A percentile compares a stretch with the other conserved stretches of the same genome.
Evolutionary conservation across 2,113 vertebrate genomes (phyloP).

Genomic region (Haliaeetus leucogaster): DNA sequence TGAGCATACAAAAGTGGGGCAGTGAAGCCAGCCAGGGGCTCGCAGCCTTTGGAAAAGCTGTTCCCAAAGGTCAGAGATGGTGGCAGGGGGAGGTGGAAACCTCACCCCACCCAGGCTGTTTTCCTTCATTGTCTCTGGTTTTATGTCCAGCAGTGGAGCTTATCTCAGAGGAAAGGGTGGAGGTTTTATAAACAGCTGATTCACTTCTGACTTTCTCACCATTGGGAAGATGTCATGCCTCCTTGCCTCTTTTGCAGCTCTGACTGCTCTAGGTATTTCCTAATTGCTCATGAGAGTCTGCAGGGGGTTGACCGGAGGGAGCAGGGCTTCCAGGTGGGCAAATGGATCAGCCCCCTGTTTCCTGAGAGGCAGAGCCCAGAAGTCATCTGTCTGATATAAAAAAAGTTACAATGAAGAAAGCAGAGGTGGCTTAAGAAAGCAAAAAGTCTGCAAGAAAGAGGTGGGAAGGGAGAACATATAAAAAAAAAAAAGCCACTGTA

Average conservation of each 20-base stretch:
- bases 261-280: neutral
- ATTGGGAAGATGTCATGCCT: neutral
- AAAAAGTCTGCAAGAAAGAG: neutral
- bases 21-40: neutral
- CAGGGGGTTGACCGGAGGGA: neutral
- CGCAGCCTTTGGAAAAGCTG: neutral
- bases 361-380: neutral
- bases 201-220: neutral
- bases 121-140: neutral
- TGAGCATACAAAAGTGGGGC: neutral
- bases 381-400: neutral
- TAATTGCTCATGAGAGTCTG: neutral
- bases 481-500: neutral
- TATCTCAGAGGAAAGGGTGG: constrained; percentile 47
- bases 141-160: neutral
- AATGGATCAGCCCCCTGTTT: neutral
- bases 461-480: neutral
- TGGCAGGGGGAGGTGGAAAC: neutral
- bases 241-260: neutral
- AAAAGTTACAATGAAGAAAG: neutral
- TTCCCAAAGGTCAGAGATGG: neutral
- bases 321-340: neutral
- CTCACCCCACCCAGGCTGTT: neutral
- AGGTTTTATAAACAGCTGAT: neutral
- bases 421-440: neutral